Evolutionary conservation across 1,140 invertebrate genomes (phyloP), one percentile per base, ranked within the genome.

Genomic region (Drosophila seguyi): DNA sequence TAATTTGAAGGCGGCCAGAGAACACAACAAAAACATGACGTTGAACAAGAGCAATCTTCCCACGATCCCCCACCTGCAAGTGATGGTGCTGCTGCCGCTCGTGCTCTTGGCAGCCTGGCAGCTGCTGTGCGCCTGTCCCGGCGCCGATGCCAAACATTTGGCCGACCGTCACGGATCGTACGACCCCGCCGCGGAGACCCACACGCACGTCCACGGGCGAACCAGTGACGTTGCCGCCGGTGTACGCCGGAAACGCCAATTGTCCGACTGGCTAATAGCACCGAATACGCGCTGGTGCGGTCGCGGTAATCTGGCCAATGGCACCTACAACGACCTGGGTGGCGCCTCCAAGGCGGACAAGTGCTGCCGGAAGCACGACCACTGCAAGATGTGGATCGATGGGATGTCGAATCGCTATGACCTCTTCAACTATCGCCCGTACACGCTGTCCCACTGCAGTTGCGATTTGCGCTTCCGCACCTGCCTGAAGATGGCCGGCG

Each of bases 391-490:
- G 67, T 95, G 95, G 80, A 97, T 98, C 73, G 94, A 94, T 31
- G 94, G 94, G 16, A 95, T 97, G 87, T 94, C 94, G 18, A 94
- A 94, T 60, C 94, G 94, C 81, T 97, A 95, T 92, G 95, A 95
- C 67, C 94, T 96, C 66, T 96, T 96, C 94, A 98, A 98, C 94
- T 95, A 94, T 91, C 94, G 95, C 55, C 96, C 97, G 38, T 97
- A 96, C 93, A 98, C 97, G 8, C 93, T 98, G n/a, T 97, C 96
- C 61, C 96, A 97, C 90, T 98, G 97, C 93, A 94, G 93, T 55
- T 98, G 97, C 92, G 97, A 98, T 93, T 72, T 90, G 11, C 98
- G 98, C 84, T 99, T 99, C 92, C 95, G 97, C 55, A 95, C 97
- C 3, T 99, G 98, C 52, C 93, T 99, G 63, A 98, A 98, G 91